These are phyloP conservation scores for Falco biarmicus DNA, from an alignment of 2,797 vertebrate genomes.

Conservation along the genomic window DNA sequence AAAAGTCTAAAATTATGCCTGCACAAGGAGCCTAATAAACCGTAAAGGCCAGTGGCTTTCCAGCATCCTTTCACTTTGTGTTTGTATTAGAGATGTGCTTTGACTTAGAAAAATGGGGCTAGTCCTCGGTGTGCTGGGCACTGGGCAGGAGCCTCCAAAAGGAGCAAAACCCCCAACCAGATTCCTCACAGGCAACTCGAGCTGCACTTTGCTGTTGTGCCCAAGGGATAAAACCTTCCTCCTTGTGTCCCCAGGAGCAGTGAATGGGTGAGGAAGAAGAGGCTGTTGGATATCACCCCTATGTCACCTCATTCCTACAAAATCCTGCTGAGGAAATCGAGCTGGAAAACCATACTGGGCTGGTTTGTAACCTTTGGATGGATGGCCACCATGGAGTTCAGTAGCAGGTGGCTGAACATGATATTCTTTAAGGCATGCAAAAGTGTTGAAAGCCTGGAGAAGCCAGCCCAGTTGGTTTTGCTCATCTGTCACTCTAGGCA, in stretches of 20 bases:
- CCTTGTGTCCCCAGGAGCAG: not conserved
- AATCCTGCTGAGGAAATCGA: not conserved
- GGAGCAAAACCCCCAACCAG: not conserved
- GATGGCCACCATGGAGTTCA: not conserved
- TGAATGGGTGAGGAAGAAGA: not conserved
- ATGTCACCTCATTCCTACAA: not conserved
- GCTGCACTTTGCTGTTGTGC: not conserved
- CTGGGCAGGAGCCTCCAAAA: not conserved
- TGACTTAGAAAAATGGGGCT: constrained; percentile 1
- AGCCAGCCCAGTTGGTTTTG: not conserved
- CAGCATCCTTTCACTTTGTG: constrained; percentile 16
- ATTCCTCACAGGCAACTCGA: not conserved
- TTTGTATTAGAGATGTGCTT: constrained; percentile 7
- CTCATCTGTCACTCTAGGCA: constrained; percentile 3
- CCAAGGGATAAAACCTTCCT: not conserved
- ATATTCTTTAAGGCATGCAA: not conserved
- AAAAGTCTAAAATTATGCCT: not conserved
- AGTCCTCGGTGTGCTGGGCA: not conserved
- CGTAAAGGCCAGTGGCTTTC: constrained; percentile 49
- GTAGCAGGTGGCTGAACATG: not conserved
- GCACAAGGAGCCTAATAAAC: constrained; percentile 43
- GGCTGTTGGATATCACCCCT: not conserved
- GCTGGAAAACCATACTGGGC: not conserved
- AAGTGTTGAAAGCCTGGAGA: constrained; percentile 1
- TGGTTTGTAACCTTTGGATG: not conserved